Percentiles rank a stretch among this genome's conserved stretches.
Conservation (phyloP, 2,113 vertebrate species). For the Nanger granti region DNA sequence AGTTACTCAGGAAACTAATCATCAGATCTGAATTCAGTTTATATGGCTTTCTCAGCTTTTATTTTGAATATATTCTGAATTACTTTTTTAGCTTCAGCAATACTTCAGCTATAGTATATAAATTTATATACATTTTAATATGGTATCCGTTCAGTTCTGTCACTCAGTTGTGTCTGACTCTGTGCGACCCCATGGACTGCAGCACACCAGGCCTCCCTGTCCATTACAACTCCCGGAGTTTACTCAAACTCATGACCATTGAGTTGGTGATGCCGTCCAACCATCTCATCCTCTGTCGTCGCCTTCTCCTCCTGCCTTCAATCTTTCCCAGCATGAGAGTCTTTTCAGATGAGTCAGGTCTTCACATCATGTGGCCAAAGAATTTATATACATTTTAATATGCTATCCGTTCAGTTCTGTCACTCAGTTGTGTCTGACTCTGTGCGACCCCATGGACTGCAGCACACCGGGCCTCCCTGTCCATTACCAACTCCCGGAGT, state of each 20-base stretch:
- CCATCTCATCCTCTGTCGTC: rapidly evolving
- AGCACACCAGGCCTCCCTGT: not conserved
- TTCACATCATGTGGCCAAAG: not conserved
- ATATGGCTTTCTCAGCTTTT: not conserved
- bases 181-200: rapidly evolving
- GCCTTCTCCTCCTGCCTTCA: not conserved
- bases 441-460: rapidly evolving
- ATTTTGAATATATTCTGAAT: not conserved
- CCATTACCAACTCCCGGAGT: too few species aligned
- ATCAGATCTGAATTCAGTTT: not conserved
- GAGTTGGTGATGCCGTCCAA: rapidly evolving
- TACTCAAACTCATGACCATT: not conserved
- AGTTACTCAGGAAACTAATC: not conserved
- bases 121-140: not conserved
- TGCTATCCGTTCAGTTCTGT: not conserved
- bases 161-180: rapidly evolving
- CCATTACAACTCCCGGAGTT: rapidly evolving
- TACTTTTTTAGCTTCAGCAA: not conserved
- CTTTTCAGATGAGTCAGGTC: not conserved
- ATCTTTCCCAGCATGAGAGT: not conserved
- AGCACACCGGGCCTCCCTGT: not conserved
- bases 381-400: not conserved
- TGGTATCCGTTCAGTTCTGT: not conserved
- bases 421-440: rapidly evolving
- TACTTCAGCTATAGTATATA: not conserved